phyloP scores from a whole-genome alignment of 2,113 vertebrate genomes.

The Tenrec ecaudatus region DNA sequence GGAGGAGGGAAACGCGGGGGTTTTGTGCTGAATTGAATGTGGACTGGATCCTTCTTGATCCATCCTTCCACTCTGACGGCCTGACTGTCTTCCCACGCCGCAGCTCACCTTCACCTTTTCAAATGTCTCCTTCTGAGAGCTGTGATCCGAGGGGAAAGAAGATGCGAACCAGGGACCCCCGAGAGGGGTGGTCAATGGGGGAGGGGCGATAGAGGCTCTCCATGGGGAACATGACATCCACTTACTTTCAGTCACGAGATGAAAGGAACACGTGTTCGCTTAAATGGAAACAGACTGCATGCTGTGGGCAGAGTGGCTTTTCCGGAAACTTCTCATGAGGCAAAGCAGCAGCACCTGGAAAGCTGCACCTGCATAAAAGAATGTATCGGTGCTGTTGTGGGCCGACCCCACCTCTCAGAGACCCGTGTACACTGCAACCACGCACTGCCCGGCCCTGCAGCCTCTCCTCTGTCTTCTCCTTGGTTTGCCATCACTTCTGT shows the following conservation, averaged over 20 bases:
- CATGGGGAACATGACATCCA: not conserved
- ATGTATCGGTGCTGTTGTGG: not conserved
- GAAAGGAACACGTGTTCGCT: too few relatives aligned
- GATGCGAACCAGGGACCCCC: rapidly evolving
- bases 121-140: not conserved
- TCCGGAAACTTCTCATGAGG: not conserved
- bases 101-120: conserved; percentile 46
- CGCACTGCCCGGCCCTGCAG: too few relatives aligned
- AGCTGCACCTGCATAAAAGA: not conserved
- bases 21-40: not conserved
- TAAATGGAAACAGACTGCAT: not conserved
- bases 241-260: not conserved
- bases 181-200: too few relatives aligned
- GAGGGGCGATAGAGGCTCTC: not conserved
- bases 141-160: not conserved
- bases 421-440: not conserved
- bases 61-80: not conserved
- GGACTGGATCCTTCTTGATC: not conserved
- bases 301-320: not conserved
- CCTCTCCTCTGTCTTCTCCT: too few relatives aligned
- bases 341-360: not conserved
- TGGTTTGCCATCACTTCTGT: not conserved
- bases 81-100: conserved; percentile 1
- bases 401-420: too few relatives aligned
- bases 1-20: conserved; percentile 56